phyloP scores from a whole-genome alignment of 2,888 invertebrate genomes.

The Apeira syringaria region DNA sequence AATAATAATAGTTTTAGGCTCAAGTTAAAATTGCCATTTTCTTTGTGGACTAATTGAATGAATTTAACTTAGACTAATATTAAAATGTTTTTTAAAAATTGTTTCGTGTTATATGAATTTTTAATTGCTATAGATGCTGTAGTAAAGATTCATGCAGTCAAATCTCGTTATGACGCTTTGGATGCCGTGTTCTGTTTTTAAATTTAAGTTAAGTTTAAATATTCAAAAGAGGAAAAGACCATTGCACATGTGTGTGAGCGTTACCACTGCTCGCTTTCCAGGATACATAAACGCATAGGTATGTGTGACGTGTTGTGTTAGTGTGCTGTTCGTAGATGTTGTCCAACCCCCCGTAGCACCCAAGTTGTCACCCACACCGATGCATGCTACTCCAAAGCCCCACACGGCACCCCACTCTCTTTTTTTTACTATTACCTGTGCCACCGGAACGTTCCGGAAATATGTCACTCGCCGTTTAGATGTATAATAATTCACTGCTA shows the following conservation, averaged over 20 bases:
- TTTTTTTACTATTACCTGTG: too few species aligned
- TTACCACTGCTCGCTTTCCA: slow-evolving; percentile 11
- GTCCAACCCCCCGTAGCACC: slow-evolving; percentile 63
- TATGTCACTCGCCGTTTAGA: slow-evolving; percentile 4
- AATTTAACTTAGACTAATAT: slow-evolving; percentile 30
- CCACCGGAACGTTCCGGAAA: slow-evolving; percentile 2
- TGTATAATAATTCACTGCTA: slow-evolving; percentile 20
- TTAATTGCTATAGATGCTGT: slow-evolving; percentile 36
- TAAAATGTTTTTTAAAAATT: slow-evolving; percentile 21
- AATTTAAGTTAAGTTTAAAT: slow-evolving; percentile 26
- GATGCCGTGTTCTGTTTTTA: slow-evolving; percentile 21
- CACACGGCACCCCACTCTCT: slow-evolving; percentile 38
- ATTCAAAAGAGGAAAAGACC: slow-evolving; percentile 69
- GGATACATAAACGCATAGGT: slow-evolving; percentile 20
- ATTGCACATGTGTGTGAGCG: slow-evolving; percentile 34
- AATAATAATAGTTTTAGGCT: slow-evolving; percentile 58
- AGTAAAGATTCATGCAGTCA: slow-evolving; percentile 79
- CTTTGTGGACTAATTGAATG: slow-evolving; percentile 46
- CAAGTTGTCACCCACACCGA: slow-evolving; percentile 44
- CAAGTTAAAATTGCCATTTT: slow-evolving; percentile 51
- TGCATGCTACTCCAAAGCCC: slow-evolving; percentile 42
- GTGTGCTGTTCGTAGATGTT: slow-evolving; percentile 69
- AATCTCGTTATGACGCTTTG: slow-evolving; percentile 86
- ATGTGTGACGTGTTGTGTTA: slow-evolving; percentile 24
- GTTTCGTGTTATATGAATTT: slow-evolving; percentile 31